A percentile compares a stretch with the other conserved stretches of the same genome.
These are phyloP conservation scores for Ia io DNA, from an alignment of 2,113 vertebrate genomes.

Conservation along the genomic window DNA sequence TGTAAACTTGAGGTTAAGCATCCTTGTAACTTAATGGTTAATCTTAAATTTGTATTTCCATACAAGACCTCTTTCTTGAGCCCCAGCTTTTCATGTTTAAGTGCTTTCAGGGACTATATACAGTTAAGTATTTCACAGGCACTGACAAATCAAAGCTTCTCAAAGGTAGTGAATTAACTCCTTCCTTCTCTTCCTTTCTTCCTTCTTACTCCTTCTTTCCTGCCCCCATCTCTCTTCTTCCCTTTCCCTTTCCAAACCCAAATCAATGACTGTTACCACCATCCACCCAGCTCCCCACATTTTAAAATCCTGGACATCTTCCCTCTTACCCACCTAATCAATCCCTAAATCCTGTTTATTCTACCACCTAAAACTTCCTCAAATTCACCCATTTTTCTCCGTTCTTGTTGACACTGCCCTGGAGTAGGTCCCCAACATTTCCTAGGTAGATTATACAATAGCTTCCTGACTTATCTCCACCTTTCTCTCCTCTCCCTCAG, in stretches of 20 bases:
- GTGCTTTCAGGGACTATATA: not conserved
- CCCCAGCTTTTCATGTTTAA: not conserved
- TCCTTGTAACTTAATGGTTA: not conserved
- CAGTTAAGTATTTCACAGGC: not conserved
- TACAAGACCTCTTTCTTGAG: not conserved
- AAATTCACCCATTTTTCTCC: not conserved
- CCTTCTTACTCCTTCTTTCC: fast-evolving
- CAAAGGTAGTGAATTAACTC: not conserved
- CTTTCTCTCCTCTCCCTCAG: not conserved
- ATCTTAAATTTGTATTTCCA: not conserved
- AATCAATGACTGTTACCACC: not conserved
- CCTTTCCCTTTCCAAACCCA: not conserved
- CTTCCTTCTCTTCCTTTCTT: no score
- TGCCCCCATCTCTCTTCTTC: not conserved
- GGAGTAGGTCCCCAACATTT: not conserved
- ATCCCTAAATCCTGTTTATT: not conserved
- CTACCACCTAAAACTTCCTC: not conserved
- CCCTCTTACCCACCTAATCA: not conserved
- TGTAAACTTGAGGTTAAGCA: not conserved
- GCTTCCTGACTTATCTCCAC: not conserved
- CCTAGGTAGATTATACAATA: not conserved
- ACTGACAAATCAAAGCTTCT: not conserved
- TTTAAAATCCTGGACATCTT: not conserved
- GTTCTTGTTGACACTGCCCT: not conserved
- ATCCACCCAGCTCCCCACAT: not conserved